These are phyloP conservation scores for Drosophila nikananu DNA, from an alignment of 1,140 invertebrate species.

Conservation along the genomic window DNA sequence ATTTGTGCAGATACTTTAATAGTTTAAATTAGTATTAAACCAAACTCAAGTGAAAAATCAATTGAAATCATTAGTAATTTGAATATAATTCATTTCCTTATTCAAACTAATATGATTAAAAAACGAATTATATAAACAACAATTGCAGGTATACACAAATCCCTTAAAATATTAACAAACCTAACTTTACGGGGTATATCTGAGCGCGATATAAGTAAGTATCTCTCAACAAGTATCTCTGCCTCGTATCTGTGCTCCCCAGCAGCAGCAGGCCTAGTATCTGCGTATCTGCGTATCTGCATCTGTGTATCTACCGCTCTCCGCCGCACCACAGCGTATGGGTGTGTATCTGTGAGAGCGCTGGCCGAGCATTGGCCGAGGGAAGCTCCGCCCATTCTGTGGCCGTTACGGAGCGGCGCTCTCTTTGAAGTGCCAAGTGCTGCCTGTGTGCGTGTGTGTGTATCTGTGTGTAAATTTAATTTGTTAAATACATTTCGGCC, in stretches of 20 bases:
- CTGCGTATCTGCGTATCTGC: slow-evolving; percentile 36
- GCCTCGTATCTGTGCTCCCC: not conserved
- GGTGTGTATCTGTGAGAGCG: slow-evolving; percentile 46
- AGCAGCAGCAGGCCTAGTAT: not conserved
- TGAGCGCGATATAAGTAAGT: not conserved
- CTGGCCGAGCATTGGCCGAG: slow-evolving; percentile 14
- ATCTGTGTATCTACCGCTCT: slow-evolving; percentile 27
- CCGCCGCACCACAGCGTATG: slow-evolving; percentile 1
- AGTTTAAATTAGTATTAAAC: not conserved
- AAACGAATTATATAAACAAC: not conserved
- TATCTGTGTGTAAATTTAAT: slow-evolving; percentile 81
- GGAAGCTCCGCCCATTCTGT: slow-evolving; percentile 28
- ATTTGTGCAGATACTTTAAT: too few species aligned
- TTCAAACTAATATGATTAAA: not conserved
- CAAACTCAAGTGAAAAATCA: not conserved
- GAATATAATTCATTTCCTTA: not conserved
- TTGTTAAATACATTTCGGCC: slow-evolving; percentile 81
- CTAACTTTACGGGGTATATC: not conserved
- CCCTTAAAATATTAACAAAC: not conserved
- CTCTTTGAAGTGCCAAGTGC: slow-evolving; percentile 69
- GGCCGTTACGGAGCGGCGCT: slow-evolving; percentile 57
- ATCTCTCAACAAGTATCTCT: not conserved
- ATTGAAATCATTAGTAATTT: not conserved
- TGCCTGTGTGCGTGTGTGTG: not conserved
- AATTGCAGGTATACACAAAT: not conserved